phyloP scores from a whole-genome alignment of 2,797 vertebrate genomes.

The Sciurus carolinensis region DNA sequence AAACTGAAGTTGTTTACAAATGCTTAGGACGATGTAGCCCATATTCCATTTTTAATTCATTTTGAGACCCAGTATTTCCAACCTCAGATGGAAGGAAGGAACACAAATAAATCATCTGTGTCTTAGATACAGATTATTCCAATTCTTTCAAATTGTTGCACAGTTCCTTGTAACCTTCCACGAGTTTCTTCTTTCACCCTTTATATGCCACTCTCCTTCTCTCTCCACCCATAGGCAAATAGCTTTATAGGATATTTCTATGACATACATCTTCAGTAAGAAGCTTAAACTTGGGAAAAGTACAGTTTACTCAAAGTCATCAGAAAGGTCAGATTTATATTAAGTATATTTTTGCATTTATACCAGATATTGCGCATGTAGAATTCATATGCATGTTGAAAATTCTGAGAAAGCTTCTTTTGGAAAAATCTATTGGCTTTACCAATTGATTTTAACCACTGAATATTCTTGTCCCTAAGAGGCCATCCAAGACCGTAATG shows the following conservation, averaged over 20 bases:
- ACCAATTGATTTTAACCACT: background rate
- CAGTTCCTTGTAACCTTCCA: background rate
- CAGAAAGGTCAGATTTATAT: background rate
- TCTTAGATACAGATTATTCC: background rate
- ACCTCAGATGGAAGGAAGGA: background rate
- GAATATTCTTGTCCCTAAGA: background rate
- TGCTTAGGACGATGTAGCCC: background rate
- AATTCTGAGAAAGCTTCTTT: background rate
- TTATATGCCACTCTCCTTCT: background rate
- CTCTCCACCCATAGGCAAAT: background rate
- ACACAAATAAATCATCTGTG: background rate
- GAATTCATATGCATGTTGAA: background rate
- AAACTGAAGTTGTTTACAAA: background rate
- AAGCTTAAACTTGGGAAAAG: background rate
- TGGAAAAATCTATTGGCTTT: slow-evolving; percentile 38
- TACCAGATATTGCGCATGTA: background rate
- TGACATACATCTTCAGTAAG: background rate
- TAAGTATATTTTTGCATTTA: background rate
- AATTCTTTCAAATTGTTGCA: background rate
- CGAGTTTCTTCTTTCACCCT: background rate
- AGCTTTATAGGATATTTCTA: background rate
- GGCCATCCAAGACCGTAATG: background rate
- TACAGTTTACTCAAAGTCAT: background rate
- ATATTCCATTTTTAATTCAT: background rate
- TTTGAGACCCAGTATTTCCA: background rate